Base-by-base conservation (phyloP, 1,140 invertebrate species). In the Polyergus mexicanus region DNA sequence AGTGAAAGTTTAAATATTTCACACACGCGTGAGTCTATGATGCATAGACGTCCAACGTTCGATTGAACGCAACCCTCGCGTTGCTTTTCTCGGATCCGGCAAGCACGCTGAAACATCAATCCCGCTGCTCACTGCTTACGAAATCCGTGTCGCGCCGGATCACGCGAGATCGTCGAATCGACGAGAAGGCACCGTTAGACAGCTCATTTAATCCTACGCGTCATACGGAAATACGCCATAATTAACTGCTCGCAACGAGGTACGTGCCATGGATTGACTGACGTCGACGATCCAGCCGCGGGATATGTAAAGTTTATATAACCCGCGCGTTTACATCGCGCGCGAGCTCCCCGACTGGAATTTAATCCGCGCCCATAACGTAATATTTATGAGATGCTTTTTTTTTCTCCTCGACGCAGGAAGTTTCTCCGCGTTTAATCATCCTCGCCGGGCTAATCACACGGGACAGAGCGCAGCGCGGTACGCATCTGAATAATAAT, bases 401-500 rank as follows among this genome's bases (percentile, higher is more conserved):
- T 80, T 80, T 28, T 80, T 56, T 56, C 32, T 10, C 16, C 44
- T 32, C 22, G 63, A 69, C 47, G 47, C 65, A 69, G 77, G 63
- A 80, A 69, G 77, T 80, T 80, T 69, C 47, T 80, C 32, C 77
- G 38, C 77, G 63, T 80, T 80, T 69, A 80, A 80, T 80, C 77
- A 80, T 80, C 77, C 41, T 56, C 47, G 51, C 65, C 51, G 47
- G 35, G 58, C 77, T 80, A 69, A 80, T 80, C 65, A 56, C 22
- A 65, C 77, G 77, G 63, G 63, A 69, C 77, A 58, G 63, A 69
- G 65, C 47, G 75, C 65, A 69, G 69, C 65, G 47, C 1, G 65
- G 63, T 69, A 69, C 65, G 54, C 77, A 80, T 80, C 63, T 80
- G 77, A 80, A 80, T 80, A 80, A 80, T 80, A 69, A 80, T 44